A percentile compares a stretch with the other conserved stretches of the same genome.
Conservation (phyloP, 1,140 invertebrate species). For the Caenorhabditis inopinata region DNA sequence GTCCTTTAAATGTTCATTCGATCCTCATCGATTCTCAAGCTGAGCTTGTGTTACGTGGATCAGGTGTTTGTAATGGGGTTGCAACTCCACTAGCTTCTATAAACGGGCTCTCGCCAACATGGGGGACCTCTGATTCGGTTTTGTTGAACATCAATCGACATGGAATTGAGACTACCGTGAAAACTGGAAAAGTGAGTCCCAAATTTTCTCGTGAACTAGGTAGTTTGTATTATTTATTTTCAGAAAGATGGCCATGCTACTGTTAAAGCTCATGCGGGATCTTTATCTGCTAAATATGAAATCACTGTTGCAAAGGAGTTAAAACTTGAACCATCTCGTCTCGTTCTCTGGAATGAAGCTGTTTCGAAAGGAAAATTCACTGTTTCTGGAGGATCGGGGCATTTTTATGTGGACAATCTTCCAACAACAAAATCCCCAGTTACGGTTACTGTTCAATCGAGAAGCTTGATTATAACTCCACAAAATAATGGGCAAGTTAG, state of each 20-base stretch:
- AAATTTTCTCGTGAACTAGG: neutral
- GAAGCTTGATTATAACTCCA: constrained; percentile 13
- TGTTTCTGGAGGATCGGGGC: constrained; percentile 47
- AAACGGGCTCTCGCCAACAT: neutral
- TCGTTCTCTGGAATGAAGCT: constrained; percentile 48
- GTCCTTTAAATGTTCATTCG: neutral
- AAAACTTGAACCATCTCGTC: neutral
- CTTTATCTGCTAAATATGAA: neutral
- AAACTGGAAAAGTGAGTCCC: neutral
- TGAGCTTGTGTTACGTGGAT: neutral
- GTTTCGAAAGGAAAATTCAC: constrained; percentile 23
- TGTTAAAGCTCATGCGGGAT: neutral
- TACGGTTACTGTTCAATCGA: neutral
- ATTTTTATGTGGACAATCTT: constrained; percentile 36
- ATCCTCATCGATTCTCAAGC: neutral
- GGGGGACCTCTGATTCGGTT: neutral
- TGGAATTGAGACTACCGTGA: neutral
- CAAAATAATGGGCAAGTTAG: neutral
- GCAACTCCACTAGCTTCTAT: neutral
- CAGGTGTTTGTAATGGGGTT: neutral
- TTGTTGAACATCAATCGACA: neutral
- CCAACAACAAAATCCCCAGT: neutral
- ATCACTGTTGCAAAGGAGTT: neutral
- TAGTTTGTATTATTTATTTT: neutral
- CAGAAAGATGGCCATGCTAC: constrained; percentile 37